A percentile compares a stretch with the other conserved stretches of the same genome.
These are phyloP conservation scores for Grus americana DNA, from an alignment of 2,113 vertebrate genomes.

Conservation along the genomic window DNA sequence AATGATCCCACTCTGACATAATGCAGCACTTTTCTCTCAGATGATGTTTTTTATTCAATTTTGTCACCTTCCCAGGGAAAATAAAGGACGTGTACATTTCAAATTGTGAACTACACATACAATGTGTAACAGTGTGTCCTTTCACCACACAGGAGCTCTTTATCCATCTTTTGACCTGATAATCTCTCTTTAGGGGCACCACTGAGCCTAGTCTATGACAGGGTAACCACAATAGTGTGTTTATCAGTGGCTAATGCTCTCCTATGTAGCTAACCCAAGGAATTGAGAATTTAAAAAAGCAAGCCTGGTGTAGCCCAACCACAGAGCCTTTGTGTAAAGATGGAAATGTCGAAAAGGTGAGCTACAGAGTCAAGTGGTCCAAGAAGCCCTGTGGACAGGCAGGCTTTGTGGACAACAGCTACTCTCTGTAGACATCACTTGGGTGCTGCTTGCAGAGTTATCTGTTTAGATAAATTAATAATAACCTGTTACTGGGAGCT, in stretches of 20 bases:
- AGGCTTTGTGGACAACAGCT: background rate
- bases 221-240: background rate
- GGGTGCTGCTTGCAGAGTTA: background rate
- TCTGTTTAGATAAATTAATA: background rate
- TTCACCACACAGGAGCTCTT: background rate
- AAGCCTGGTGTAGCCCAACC: background rate
- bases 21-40: background rate
- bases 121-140: background rate
- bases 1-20: background rate
- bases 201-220: background rate
- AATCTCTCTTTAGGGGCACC: background rate
- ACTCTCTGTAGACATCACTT: rapidly evolving
- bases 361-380: background rate
- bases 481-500: background rate
- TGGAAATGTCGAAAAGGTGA: background rate
- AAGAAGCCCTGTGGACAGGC: background rate
- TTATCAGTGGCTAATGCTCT: background rate
- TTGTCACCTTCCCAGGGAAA: background rate
- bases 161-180: background rate
- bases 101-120: background rate
- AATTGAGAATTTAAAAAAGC: background rate
- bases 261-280: background rate
- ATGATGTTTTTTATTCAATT: background rate
- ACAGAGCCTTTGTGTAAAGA: background rate
- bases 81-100: background rate